These are phyloP conservation scores for Potamilus streckersoni DNA, from an alignment of 1,140 invertebrate species.

Conservation along the genomic window DNA sequence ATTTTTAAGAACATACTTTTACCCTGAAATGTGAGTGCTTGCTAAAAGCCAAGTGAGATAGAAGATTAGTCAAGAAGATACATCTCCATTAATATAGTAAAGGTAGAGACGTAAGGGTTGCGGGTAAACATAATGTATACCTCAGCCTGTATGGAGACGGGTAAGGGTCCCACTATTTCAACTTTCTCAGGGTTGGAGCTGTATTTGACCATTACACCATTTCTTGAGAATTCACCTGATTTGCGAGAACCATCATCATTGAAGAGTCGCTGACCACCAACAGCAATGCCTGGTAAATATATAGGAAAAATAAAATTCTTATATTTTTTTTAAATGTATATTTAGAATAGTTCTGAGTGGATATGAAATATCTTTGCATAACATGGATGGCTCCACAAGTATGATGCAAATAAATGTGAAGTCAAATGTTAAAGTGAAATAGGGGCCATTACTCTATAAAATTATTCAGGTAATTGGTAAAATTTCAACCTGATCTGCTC, in stretches of 20 bases:
- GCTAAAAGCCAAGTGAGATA: too few species aligned
- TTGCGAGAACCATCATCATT: not conserved
- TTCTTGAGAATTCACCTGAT: conserved; percentile 8
- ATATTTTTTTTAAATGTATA: too few species aligned
- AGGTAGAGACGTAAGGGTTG: too few species aligned
- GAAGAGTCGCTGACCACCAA: conserved; percentile 11
- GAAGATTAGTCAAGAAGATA: too few species aligned
- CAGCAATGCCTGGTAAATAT: conserved; percentile 6
- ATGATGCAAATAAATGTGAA: not conserved
- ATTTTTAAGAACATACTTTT: too few species aligned
- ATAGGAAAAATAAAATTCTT: too few species aligned
- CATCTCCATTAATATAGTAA: too few species aligned
- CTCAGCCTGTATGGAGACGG: conserved; percentile 8
- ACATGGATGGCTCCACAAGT: not conserved
- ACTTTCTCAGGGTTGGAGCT: conserved; percentile 15
- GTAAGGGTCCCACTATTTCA: conserved; percentile 20
- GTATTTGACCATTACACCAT: conserved; percentile 15
- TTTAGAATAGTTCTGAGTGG: too few species aligned
- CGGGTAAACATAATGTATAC: not conserved
- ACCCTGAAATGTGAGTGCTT: too few species aligned
- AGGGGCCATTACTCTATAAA: not conserved
- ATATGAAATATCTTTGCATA: not conserved
- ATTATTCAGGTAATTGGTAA: too few species aligned
- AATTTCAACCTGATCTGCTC: too few species aligned
- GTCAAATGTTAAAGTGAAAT: not conserved